Percentiles rank a stretch among this genome's conserved stretches.
phyloP scores from a whole-genome alignment of 2,113 vertebrate genomes.

The Aldabrachelys gigantea region DNA sequence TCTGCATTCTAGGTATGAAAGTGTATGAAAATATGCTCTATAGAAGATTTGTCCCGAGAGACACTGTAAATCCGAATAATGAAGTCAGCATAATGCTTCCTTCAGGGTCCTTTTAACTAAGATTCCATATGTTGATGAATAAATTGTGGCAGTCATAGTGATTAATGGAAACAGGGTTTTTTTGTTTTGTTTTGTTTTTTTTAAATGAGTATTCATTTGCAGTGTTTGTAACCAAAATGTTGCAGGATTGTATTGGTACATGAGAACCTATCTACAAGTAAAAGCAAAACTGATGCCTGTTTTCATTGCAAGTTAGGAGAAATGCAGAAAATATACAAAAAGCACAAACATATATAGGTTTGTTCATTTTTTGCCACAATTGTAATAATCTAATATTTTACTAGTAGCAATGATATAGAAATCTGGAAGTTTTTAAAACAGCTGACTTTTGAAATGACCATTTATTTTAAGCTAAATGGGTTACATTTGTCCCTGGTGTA shows the following conservation, averaged over 20 bases:
- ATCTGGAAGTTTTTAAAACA: background rate
- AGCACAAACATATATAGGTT: background rate
- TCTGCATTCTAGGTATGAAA: background rate
- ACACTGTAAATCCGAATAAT: slow-evolving; percentile 14
- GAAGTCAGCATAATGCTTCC: background rate
- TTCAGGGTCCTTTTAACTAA: slow-evolving; percentile 9
- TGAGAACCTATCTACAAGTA: background rate
- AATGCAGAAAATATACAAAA: background rate
- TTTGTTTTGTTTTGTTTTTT: background rate
- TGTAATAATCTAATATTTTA: background rate
- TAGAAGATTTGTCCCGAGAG: background rate
- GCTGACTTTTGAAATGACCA: background rate
- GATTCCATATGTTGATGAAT: background rate
- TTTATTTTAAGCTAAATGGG: background rate
- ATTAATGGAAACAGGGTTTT: slow-evolving; percentile 12
- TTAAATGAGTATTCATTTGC: background rate
- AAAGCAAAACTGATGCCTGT: background rate
- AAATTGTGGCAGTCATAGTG: background rate
- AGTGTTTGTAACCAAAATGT: background rate
- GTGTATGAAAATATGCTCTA: background rate
- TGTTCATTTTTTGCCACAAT: background rate
- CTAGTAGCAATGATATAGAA: background rate
- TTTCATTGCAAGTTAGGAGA: background rate
- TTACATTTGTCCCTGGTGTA: background rate
- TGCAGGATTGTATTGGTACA: background rate